Base-by-base conservation (phyloP, 1,140 invertebrate genomes). In the Aphis craccivora region DNA sequence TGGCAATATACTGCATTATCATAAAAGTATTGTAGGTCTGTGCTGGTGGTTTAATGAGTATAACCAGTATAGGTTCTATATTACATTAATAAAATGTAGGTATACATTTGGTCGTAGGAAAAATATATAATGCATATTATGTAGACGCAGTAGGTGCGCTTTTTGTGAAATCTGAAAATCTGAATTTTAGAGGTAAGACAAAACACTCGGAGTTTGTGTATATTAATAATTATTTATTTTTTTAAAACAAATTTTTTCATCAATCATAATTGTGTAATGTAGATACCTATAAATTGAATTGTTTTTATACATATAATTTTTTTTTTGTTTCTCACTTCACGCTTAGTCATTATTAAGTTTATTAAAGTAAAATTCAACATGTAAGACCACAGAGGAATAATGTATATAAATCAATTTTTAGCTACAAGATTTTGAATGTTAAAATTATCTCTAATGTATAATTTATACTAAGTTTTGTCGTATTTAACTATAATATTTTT, bases 391-490 rank as follows among this genome's bases (percentile, higher is more conserved):
- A 76, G 60, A n/a, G 60, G 60, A 76, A 76, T 5, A 76, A 35
- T n/a, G 60, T 76, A 76, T 35, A 76, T 76, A 76, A 67, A 14
- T 76, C 60, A n/a, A 76, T 76, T 76, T 76, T 76, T 76, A 76
- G 60, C 14, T n/a, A 76, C 30, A 76, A n/a, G 14, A 76, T 76
- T 76, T n/a, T n/a, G 5, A 76, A 76, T 76, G 60, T 76, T 76
- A n/a, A 76, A 76, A 76, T 76, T 76, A n/a, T 76, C 30, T 76
- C 60, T 30, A 67, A n/a, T 67, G 30, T 67, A n/a, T 30, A 67
- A 67, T 67, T 14, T 76, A 76, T n/a, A n/a, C 9, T n/a, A 76
- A n/a, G 60, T 76, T 76, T n/a, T 76, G 30, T 76, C 14, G 60
- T 76, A 35, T 76, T 30, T 76, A n/a, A 76, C 30, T 76, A 11